Evolutionary conservation across 2,797 vertebrate species (phyloP), one percentile per base, ranked within the genome.

Genomic region (Sorex maritimensis): DNA sequence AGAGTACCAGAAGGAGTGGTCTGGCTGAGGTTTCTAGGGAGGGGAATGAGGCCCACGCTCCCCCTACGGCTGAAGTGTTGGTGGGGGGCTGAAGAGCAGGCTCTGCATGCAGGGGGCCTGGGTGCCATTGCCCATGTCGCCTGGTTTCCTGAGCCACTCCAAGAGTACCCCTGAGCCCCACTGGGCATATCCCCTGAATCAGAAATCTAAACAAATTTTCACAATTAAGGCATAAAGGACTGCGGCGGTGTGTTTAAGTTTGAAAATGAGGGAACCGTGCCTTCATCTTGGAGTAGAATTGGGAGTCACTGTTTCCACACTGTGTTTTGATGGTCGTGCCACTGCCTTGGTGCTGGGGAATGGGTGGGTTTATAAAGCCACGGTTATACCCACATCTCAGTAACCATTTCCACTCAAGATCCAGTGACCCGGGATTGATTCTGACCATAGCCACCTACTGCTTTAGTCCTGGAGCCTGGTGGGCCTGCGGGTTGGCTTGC

Each of bases 261-360:
- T 86, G 77, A 55, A 90, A 95, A 82, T 73, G 38, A 71, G n/a
- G 63, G 28, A 84, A 44, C n/a, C 41, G 52, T 83, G 68, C 73
- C 75, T 93, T 88, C 81, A 21, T 90, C 44, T 85, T 82, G 15
- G 38, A 86, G 71, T 82, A 67, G 15, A 63, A 93, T 90, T 46
- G 63, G 23, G 52, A 55, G 6, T 92, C 34, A 49, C 80, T 85
- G 11, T 85, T 90, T 72, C 28, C 65, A 28, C 1, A 49, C 3
- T 21, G 67, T 80, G 82, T 80, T 67, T 89, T 41, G 73, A n/a
- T 13, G 68, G 19, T 7, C 26, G n/a, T 86, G n/a, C 30, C 58
- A 61, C 19, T 21, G 58, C 52, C 12, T 86, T 88, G 75, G 26
- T 87, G 52, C 75, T 87, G n/a, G 63, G 28, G 65, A 91, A 24